A percentile compares a stretch with the other conserved stretches of the same genome.
Conservation (phyloP, 1,140 invertebrate genomes). For the Lethrus apterus region DNA sequence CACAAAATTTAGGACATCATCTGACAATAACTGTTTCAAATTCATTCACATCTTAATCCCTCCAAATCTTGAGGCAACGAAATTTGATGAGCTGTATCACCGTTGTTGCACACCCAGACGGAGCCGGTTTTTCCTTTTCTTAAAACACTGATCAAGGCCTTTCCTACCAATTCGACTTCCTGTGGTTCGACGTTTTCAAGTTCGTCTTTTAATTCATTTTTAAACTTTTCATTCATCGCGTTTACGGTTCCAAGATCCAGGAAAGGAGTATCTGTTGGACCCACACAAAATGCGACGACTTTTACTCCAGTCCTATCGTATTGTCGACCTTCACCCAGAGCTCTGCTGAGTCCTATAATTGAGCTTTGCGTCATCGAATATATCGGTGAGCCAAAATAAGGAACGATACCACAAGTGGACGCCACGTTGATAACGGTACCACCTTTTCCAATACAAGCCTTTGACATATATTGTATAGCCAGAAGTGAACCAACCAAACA, state of each 20-base stretch:
- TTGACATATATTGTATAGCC: slow-evolving; percentile 48
- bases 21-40: no score
- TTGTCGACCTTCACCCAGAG: slow-evolving; percentile 33
- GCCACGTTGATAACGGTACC: slow-evolving; percentile 47
- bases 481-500: slow-evolving; percentile 40
- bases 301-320: slow-evolving; percentile 29
- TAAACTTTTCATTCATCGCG: slow-evolving; percentile 9
- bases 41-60: no score
- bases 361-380: slow-evolving; percentile 51
- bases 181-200: slow-evolving; percentile 3
- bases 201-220: background rate
- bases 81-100: background rate
- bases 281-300: slow-evolving; percentile 29
- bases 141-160: background rate
- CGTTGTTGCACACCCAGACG: slow-evolving; percentile 1
- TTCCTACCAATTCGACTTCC: background rate
- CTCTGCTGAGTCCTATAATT: slow-evolving; percentile 50
- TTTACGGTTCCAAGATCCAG: background rate
- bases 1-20: no score
- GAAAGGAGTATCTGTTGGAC: slow-evolving; percentile 1
- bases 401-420: slow-evolving; percentile 45
- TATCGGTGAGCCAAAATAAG: slow-evolving; percentile 44
- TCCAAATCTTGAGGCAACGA: slow-evolving; percentile 1
- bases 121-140: slow-evolving; percentile 2
- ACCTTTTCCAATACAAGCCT: slow-evolving; percentile 42